Base-by-base conservation (phyloP, 1,140 invertebrate genomes). In the Phthorimaea operculella region DNA sequence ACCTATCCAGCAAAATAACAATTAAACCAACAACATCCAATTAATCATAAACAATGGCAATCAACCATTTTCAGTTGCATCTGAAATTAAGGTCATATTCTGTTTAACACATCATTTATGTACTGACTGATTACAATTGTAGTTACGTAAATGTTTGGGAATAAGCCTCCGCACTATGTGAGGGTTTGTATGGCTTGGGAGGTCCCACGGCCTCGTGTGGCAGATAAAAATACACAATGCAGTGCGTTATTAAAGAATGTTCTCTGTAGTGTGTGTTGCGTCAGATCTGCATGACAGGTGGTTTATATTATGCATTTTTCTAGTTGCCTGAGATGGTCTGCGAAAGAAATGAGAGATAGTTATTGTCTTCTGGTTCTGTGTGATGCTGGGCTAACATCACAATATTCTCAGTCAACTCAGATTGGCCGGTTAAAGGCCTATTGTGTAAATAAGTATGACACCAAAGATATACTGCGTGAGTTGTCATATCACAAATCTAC, bases 191-290 rank as follows among this genome's bases (percentile, higher is more conserved):
- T 39, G 10, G n/a, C 36, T 39, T 39, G 36, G 36, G 36, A 39
- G 36, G 3, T 39, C 36, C n/a, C 36, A 39, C 36, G 36, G 36
- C 36, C 36, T 39, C 36, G 21, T 4, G 36, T 12, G 10, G 36
- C n/a, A 12, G 36, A 39, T 39, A 39, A 39, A 39, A 39, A 39
- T 39, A 39, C 10, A 10, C 10, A 39, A 12, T 12, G 36, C 36
- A 39, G 36, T 39, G 36, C 36, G 36, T 39, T 39, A 39, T 39
- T 39, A 39, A n/a, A n/a, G 36, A 39, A 39, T 39, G 36, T 39
- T 39, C 21, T 2, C 21, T 6, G 21, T 28, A 28, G 2, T 39
- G 36, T 34, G 33, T 39, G 36, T 39, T 39, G 36, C 36, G 36
- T 28, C 21, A 28, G 2, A 4, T 28, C 21, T 28, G 21, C 21